These are phyloP conservation scores for Pseudopipra pipra DNA, from an alignment of 2,113 vertebrate species.

Conservation along the genomic window DNA sequence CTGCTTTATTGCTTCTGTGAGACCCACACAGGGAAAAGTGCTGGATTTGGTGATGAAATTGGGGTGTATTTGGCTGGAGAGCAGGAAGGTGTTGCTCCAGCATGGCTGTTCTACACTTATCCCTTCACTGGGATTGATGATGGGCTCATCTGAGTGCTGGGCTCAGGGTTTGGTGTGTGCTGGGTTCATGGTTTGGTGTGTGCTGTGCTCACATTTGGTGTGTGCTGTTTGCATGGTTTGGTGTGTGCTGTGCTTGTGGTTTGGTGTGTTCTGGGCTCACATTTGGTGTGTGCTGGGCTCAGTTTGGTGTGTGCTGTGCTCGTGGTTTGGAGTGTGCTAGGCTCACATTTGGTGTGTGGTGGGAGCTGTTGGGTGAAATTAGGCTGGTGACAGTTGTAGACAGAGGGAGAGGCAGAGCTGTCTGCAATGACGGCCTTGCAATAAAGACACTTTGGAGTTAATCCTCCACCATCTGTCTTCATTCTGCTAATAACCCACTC, in stretches of 20 bases:
- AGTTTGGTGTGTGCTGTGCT: not conserved
- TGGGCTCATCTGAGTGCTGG: fast-evolving
- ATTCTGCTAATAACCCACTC: conserved; percentile 73
- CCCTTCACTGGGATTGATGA: not conserved
- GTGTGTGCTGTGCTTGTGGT: no score
- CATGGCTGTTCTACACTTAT: fast-evolving
- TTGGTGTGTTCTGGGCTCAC: not conserved
- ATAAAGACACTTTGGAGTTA: conserved; percentile 64
- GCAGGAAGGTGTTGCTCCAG: not conserved
- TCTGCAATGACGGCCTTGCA: conserved; percentile 29
- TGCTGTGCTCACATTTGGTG: not conserved
- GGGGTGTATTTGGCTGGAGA: not conserved
- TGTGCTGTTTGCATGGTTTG: not conserved
- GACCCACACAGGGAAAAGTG: not conserved
- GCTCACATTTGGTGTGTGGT: not conserved
- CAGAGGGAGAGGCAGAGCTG: conserved; percentile 9
- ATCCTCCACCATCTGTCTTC: conserved; percentile 76
- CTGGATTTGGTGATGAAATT: not conserved
- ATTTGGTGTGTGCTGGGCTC: not conserved
- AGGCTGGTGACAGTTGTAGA: conserved; percentile 22
- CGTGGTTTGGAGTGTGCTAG: not conserved
- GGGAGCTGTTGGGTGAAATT: conserved; percentile 13
- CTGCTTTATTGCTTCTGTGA: fast-evolving
- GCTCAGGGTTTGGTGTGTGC: not conserved
- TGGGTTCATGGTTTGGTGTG: not conserved